Evolutionary conservation across 1,140 invertebrate genomes (phyloP).

Genomic region (Phymastichus coffea): DNA sequence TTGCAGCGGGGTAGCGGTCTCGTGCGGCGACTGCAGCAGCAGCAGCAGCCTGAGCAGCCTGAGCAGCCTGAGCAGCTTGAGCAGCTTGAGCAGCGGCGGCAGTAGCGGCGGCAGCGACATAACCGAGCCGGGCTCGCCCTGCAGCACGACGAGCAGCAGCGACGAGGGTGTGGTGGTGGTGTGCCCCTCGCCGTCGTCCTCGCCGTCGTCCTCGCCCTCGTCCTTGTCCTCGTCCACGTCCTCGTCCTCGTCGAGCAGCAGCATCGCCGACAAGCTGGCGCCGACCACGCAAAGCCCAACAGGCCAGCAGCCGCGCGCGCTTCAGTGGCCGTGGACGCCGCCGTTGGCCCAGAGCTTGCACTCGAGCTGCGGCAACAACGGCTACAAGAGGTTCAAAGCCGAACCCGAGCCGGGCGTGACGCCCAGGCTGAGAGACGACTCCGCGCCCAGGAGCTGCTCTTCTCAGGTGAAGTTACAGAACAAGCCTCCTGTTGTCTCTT

Average conservation of each 20-base stretch:
- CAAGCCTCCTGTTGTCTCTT: slow-evolving; percentile 29
- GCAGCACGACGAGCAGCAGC: slow-evolving; percentile 63
- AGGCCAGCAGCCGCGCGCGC: slow-evolving; percentile 1
- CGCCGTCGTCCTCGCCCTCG: slow-evolving; percentile 30
- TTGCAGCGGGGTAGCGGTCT: slow-evolving; percentile 72
- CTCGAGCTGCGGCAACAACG: slow-evolving; percentile 43
- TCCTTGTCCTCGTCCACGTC: not conserved
- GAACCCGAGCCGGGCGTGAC: slow-evolving; percentile 50
- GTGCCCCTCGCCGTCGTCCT: slow-evolving; percentile 50
- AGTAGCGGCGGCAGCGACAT: slow-evolving; percentile 73
- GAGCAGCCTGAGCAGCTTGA: slow-evolving; percentile 67
- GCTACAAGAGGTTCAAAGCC: slow-evolving; percentile 49
- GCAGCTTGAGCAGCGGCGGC: slow-evolving; percentile 64
- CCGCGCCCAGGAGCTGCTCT: slow-evolving; percentile 39
- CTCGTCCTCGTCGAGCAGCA: slow-evolving; percentile 1
- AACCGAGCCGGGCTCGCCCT: slow-evolving; percentile 79
- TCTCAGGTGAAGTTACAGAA: too few relatives aligned
- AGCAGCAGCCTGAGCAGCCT: slow-evolving; percentile 68
- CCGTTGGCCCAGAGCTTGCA: slow-evolving; percentile 50
- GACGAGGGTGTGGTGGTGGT: slow-evolving; percentile 52
- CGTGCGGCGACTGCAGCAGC: slow-evolving; percentile 70
- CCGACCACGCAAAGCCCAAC: slow-evolving; percentile 50
- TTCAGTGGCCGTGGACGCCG: slow-evolving; percentile 54
- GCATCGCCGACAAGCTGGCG: slow-evolving; percentile 45
- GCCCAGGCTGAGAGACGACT: slow-evolving; percentile 43